Base-by-base conservation (phyloP, 2,888 invertebrate species). In the Hoplodrina blanda region DNA sequence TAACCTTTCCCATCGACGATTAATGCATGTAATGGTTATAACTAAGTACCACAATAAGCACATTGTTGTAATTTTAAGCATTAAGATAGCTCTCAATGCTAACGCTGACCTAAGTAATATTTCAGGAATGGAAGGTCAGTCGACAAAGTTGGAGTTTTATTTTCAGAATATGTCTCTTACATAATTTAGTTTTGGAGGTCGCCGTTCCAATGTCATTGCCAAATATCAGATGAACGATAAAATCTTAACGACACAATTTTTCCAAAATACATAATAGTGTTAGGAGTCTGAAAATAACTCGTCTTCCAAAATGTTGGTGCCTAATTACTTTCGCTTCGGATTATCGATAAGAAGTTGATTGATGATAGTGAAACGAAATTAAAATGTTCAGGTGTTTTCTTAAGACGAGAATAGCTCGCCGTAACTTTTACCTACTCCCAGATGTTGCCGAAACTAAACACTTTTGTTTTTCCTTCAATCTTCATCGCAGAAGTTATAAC, bases 1-100 rank as follows among this genome's bases (percentile, higher is more conserved):
- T 89, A 90, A 90, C 90, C 89, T 91, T 92, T 92, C 91, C 85
- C 91, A 90, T 88, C 85, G 84, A 76, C 84, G 79, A 84, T 75
- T 81, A 76, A 76, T 73, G 74, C 64, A 61, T 69, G 69, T 79
- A 82, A 81, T 75, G 64, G 69, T 73, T 77, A 80, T 80, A 81
- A 72, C 74, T 77, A 68, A 80, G 76, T 73, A 79, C 74, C 70
- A 57, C 79, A 67, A 73, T 67, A 72, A 78, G 74, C 63, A 80
- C 75, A 82, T 79, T 82, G 72, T 78, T 73, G 63, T 75, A 73
- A 73, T 76, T 73, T 68, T 73, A 61, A 66, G 53, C 53, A 52
- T 57, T 76, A 69, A 60, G 65, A 76, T 37, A 37, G 37, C 37
- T 37, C 8, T 37, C 8, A 37, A 37, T 8, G 65, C 63, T 81